Percentiles rank a stretch among this genome's conserved stretches.
These are phyloP conservation scores for Terebella lapidaria DNA, from an alignment of 2,888 invertebrate genomes.

Conservation along the genomic window DNA sequence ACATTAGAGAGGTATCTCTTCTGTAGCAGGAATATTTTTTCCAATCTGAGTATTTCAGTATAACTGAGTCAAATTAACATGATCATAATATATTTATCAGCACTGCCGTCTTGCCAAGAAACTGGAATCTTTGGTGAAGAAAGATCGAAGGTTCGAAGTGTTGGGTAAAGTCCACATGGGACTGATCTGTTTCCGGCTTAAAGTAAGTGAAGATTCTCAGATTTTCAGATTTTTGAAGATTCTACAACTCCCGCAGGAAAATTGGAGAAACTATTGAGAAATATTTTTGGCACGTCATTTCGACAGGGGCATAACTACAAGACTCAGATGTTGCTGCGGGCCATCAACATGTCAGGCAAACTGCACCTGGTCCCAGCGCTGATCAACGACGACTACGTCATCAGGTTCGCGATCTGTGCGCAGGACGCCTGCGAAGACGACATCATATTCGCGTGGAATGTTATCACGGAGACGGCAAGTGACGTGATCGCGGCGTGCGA, in stretches of 20 bases:
- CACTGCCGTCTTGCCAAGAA: conserved; percentile 85
- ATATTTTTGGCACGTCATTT: no score
- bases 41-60: no score
- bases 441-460: conserved; percentile 59
- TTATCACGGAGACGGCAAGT: conserved; percentile 31
- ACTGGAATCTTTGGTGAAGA: conserved; percentile 75
- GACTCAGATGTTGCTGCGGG: conserved; percentile 85
- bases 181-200: conserved; percentile 83
- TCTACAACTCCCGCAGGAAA: no score
- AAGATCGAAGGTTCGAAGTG: conserved; percentile 82
- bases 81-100: conserved; percentile 27
- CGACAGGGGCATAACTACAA: conserved; percentile 66
- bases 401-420: conserved; percentile 83
- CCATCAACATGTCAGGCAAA: conserved; percentile 90
- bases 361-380: conserved; percentile 95
- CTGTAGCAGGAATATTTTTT: not conserved
- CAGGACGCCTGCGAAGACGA: conserved; percentile 80
- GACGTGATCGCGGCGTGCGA: conserved; percentile 24
- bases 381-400: conserved; percentile 71
- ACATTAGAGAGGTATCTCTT: conserved; percentile 70
- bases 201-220: conserved; percentile 64
- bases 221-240: no score
- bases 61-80: not conserved
- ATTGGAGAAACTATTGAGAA: no score
- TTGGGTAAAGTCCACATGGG: conserved; percentile 83